Conservation (phyloP, 2,888 invertebrate genomes). For the Caenorhabditis angaria region DNA sequence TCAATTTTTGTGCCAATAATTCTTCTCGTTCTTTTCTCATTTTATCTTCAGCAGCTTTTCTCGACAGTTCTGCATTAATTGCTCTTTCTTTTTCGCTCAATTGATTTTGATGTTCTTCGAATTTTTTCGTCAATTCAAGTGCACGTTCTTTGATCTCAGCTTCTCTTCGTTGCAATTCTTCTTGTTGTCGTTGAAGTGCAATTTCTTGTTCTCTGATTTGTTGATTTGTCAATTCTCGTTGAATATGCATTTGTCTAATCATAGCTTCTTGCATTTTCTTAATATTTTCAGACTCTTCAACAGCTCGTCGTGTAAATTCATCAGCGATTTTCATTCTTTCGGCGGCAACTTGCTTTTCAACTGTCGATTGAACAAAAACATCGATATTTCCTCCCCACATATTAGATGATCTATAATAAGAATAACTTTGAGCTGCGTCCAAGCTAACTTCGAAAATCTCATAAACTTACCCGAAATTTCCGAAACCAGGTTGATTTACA, state of each 20-base stretch:
- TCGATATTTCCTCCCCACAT: not conserved
- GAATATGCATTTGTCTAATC: slow-evolving; percentile 39
- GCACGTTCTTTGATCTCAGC: slow-evolving; percentile 38
- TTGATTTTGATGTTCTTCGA: slow-evolving; percentile 27
- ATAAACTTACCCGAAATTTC: not conserved
- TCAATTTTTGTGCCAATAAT: slow-evolving; percentile 13
- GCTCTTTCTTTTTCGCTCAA: slow-evolving; percentile 31
- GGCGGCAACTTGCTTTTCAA: slow-evolving; percentile 45
- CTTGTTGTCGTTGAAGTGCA: slow-evolving; percentile 33
- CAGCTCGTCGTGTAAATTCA: slow-evolving; percentile 20
- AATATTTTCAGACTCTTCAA: slow-evolving; percentile 32
- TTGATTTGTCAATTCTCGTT: slow-evolving; percentile 43
- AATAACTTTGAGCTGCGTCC: too few relatives aligned
- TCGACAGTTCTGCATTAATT: slow-evolving; percentile 22
- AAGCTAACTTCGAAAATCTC: not conserved
- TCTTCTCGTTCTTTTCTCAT: slow-evolving; percentile 23
- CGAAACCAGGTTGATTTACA: not conserved
- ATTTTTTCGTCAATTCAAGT: slow-evolving; percentile 31
- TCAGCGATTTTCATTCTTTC: slow-evolving; percentile 42
- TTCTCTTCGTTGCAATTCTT: slow-evolving; percentile 48
- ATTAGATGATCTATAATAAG: not conserved
- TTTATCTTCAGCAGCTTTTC: slow-evolving; percentile 35
- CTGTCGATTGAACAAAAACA: slow-evolving; percentile 11
- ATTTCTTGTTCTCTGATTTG: slow-evolving; percentile 46
- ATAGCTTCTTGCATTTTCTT: slow-evolving; percentile 34